Evolutionary conservation across 2,888 invertebrate species (phyloP).

Genomic region (Toxonevra muliebris): DNA sequence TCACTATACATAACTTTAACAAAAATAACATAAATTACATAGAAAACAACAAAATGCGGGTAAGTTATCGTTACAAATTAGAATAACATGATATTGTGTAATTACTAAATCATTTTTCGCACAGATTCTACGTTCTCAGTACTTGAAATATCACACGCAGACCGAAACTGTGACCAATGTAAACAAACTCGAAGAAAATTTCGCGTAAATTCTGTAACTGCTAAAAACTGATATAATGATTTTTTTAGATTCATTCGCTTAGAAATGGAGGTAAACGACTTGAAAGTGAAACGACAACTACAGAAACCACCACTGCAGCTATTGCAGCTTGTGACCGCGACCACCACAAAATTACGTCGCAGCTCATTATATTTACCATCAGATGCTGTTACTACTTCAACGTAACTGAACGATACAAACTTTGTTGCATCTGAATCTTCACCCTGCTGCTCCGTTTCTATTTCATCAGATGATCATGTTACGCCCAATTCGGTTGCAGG

Average conservation of each 20-base stretch:
- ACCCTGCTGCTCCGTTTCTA: background rate
- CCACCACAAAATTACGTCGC: too few relatives aligned
- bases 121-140: conserved; percentile 30
- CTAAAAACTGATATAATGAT: background rate
- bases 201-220: background rate
- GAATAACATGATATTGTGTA: background rate
- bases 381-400: background rate
- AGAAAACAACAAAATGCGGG: conserved; percentile 21
- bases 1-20: too few relatives aligned
- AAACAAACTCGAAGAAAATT: conserved; percentile 11
- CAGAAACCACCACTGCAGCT: too few relatives aligned
- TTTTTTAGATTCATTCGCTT: background rate
- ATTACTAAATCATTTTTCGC: background rate
- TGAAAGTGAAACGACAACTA: too few relatives aligned
- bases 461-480: background rate
- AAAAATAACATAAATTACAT: too few relatives aligned
- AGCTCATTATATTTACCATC: background rate
- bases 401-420: background rate
- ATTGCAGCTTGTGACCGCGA: too few relatives aligned
- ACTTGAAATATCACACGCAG: conserved; percentile 17
- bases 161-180: conserved; percentile 12
- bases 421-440: background rate
- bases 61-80: conserved; percentile 11
- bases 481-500: too few relatives aligned
- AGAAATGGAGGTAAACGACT: too few relatives aligned